Percentiles rank a stretch among this genome's conserved stretches.
These are phyloP conservation scores for Matsumurasca onukii DNA, from an alignment of 1,140 invertebrate genomes.

Conservation along the genomic window DNA sequence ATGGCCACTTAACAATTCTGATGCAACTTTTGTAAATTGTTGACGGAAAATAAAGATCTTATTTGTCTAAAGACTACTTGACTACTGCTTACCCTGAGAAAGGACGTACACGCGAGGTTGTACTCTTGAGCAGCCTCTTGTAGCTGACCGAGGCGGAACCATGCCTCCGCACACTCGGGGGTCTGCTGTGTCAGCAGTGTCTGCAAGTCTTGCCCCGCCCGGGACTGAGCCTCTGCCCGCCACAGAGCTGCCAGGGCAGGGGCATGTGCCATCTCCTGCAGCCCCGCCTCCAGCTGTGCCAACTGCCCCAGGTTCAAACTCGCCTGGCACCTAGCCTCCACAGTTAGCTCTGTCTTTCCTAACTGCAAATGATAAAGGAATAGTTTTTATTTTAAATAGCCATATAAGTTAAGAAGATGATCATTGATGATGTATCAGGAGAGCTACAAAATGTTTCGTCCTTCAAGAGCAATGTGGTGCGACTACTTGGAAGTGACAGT, in stretches of 20 bases:
- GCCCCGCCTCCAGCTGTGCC: neutral
- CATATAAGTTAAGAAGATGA: no score
- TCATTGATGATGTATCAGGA: neutral
- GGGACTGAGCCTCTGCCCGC: neutral
- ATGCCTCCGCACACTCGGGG: conserved; percentile 56
- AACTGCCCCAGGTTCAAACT: neutral
- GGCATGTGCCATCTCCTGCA: neutral
- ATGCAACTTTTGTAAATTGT: no score
- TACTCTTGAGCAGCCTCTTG: conserved; percentile 63
- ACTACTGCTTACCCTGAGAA: conserved; percentile 61
- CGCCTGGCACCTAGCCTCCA: neutral
- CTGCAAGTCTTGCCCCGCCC: neutral
- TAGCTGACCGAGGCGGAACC: conserved; percentile 63
- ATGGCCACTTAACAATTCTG: no score
- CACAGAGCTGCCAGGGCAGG: neutral
- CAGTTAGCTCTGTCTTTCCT: neutral
- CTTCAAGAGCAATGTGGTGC: no score
- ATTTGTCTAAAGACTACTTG: no score
- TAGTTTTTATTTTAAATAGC: no score
- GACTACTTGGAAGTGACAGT: no score
- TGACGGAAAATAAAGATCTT: no score
- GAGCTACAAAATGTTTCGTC: no score
- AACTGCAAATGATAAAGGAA: no score
- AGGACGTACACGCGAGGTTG: conserved; percentile 60
- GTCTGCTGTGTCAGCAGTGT: conserved; percentile 35